These are phyloP conservation scores for Tenebrosternarchus preto DNA, from an alignment of 2,113 vertebrate species.

Conservation along the genomic window DNA sequence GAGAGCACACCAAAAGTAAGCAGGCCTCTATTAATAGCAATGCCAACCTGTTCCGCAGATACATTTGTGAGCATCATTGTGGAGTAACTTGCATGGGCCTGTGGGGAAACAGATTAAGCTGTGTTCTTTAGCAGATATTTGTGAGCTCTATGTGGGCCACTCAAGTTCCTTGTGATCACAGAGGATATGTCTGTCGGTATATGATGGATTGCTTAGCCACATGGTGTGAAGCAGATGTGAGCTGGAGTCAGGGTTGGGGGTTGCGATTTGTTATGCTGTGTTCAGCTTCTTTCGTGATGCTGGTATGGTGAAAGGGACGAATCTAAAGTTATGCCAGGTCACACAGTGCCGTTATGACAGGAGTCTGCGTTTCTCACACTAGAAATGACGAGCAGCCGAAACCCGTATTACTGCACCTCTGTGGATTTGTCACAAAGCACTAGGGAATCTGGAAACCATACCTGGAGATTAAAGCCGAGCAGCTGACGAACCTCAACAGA, in stretches of 20 bases:
- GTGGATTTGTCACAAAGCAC: background rate
- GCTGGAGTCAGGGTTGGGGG: background rate
- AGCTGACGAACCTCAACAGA: constrained; percentile 41
- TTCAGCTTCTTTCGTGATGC: background rate
- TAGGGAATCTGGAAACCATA: constrained; percentile 54
- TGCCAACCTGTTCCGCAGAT: constrained; percentile 37
- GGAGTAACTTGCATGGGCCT: constrained; percentile 55
- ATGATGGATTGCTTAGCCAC: constrained; percentile 4
- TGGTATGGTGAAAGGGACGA: background rate
- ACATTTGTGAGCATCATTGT: constrained; percentile 51
- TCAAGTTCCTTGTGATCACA: constrained; percentile 11
- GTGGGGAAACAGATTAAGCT: constrained; percentile 45
- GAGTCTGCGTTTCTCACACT: background rate
- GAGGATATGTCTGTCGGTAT: constrained; percentile 20
- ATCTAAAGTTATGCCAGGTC: background rate
- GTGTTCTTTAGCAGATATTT: constrained; percentile 49
- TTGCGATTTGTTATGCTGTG: background rate
- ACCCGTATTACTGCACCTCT: background rate
- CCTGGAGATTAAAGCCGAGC: constrained; percentile 51
- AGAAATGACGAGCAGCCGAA: background rate
- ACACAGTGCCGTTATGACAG: background rate
- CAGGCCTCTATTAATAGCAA: constrained; percentile 62
- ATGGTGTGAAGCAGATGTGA: constrained; percentile 22
- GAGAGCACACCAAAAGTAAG: constrained; percentile 56
- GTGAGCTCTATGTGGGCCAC: constrained; percentile 20